Percentiles rank a stretch among this genome's conserved stretches.
These are phyloP conservation scores for Pogonocichla stellata DNA, from an alignment of 2,113 vertebrate genomes.

Conservation along the genomic window DNA sequence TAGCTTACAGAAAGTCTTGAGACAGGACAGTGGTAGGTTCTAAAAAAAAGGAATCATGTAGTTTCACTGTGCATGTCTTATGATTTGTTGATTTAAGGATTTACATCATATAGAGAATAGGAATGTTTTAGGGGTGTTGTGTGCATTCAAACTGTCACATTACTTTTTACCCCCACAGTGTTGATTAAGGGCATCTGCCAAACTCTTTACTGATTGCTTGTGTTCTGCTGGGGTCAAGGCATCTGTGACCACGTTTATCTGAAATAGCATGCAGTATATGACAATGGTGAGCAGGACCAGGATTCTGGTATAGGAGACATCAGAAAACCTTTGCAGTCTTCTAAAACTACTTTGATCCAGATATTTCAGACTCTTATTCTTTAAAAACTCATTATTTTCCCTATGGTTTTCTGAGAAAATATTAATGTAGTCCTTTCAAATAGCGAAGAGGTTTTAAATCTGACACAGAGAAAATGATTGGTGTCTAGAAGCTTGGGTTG, in stretches of 20 bases:
- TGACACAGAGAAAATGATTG: background rate
- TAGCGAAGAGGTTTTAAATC: background rate
- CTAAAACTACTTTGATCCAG: background rate
- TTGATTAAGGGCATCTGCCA: background rate
- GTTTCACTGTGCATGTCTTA: background rate
- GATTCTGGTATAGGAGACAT: background rate
- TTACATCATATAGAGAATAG: background rate
- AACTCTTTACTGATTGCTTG: background rate
- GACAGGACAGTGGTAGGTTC: background rate
- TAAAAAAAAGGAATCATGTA: background rate
- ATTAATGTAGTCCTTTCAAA: background rate
- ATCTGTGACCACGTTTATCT: background rate
- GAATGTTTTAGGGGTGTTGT: background rate
- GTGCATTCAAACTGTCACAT: background rate
- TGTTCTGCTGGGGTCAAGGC: background rate
- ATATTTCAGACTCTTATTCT: background rate
- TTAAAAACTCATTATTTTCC: background rate
- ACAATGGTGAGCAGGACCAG: background rate
- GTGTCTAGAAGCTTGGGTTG: background rate
- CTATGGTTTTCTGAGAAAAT: background rate
- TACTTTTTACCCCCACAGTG: background rate
- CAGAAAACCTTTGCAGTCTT: background rate
- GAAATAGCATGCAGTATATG: background rate
- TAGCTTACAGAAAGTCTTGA: background rate
- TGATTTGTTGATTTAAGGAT: background rate